Percentiles rank a stretch among this genome's conserved stretches.
phyloP scores from a whole-genome alignment of 2,888 invertebrate genomes.

The Chloroclysta siterata region DNA sequence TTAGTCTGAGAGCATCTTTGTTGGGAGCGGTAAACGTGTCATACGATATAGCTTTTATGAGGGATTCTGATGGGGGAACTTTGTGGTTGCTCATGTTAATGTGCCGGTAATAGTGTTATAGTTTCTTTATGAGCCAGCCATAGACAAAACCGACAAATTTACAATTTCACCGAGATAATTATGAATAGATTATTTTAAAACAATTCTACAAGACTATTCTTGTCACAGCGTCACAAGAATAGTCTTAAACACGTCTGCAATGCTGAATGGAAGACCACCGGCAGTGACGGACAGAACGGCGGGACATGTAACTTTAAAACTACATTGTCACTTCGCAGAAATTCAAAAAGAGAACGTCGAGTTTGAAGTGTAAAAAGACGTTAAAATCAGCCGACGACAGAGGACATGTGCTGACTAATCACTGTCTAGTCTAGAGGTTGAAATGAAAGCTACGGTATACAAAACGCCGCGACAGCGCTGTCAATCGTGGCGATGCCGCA shows the following conservation, averaged over 20 bases:
- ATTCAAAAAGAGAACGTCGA: constrained; percentile 47
- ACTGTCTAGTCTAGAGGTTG: constrained; percentile 59
- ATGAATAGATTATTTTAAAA: constrained; percentile 16
- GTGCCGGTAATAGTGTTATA: constrained; percentile 25
- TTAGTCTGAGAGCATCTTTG: constrained; percentile 63
- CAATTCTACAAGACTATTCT: constrained; percentile 24
- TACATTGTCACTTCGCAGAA: constrained; percentile 47
- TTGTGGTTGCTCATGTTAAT: constrained; percentile 35
- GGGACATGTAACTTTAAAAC: constrained; percentile 42
- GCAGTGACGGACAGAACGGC: constrained; percentile 36
- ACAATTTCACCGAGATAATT: constrained; percentile 15
- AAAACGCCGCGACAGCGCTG: constrained; percentile 61
- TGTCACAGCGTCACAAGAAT: constrained; percentile 31
- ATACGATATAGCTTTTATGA: constrained; percentile 58
- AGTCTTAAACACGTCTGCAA: constrained; percentile 32
- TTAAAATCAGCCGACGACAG: constrained; percentile 49
- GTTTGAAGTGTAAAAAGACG: constrained; percentile 52
- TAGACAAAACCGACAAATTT: constrained; percentile 11
- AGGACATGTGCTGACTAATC: constrained; percentile 68
- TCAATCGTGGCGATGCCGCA: constrained; percentile 53
- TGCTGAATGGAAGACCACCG: constrained; percentile 31
- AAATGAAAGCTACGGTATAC: constrained; percentile 53
- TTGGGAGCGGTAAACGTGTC: constrained; percentile 53
- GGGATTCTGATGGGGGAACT: constrained; percentile 47
- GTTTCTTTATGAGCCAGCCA: constrained; percentile 10